phyloP scores from a whole-genome alignment of 2,888 invertebrate species.

The Pollenia amentaria region DNA sequence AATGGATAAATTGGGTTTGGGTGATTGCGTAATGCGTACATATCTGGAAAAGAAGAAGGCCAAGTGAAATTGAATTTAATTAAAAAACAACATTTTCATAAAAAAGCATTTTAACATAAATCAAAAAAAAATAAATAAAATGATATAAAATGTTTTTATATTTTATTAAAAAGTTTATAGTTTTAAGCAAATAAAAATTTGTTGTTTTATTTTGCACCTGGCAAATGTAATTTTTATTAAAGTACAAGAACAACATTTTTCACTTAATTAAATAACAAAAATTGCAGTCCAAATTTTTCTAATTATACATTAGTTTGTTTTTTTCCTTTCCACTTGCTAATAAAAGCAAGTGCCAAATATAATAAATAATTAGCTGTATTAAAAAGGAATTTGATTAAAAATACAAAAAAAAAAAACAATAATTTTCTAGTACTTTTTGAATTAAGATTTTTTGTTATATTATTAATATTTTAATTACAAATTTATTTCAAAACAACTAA shows the following conservation, averaged over 20 bases:
- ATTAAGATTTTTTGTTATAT: too few relatives aligned
- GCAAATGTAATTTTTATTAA: too few relatives aligned
- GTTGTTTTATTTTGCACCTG: slow-evolving; percentile 13
- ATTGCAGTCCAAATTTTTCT: neutral
- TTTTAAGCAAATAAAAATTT: neutral
- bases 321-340: slow-evolving; percentile 22
- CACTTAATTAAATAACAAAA: neutral
- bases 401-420: too few relatives aligned
- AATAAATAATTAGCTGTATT: too few relatives aligned
- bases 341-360: slow-evolving; percentile 38
- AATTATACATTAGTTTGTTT: slow-evolving; percentile 25
- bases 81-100: too few relatives aligned
- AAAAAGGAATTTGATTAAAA: too few relatives aligned
- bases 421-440: too few relatives aligned
- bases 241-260: too few relatives aligned
- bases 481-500: too few relatives aligned
- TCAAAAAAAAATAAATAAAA: slow-evolving; percentile 19
- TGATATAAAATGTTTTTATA: too few relatives aligned
- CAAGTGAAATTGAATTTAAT: slow-evolving; percentile 68
- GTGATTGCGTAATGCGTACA: slow-evolving; percentile 82
- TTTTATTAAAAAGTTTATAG: slow-evolving; percentile 37
- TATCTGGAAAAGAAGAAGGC: slow-evolving; percentile 79
- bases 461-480: too few relatives aligned
- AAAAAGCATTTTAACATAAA: slow-evolving; percentile 19
- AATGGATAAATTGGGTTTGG: slow-evolving; percentile 82